Evolutionary conservation across 1,140 invertebrate genomes (phyloP).

Genomic region (Drosophila athabasca): DNA sequence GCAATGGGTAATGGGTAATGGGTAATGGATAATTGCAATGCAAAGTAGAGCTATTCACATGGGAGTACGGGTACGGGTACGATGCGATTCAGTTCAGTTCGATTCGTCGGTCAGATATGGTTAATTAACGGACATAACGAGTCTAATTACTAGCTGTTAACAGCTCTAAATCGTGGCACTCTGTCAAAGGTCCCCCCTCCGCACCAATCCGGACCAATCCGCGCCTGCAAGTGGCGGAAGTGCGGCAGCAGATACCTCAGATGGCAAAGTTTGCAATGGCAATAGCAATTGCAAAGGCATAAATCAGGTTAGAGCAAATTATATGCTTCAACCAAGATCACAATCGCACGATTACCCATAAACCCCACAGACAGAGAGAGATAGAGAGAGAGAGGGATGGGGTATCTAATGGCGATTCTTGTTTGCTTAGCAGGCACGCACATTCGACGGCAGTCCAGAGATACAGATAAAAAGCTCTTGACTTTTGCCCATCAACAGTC

Average conservation of each 20-base stretch:
- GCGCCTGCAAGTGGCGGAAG: not conserved
- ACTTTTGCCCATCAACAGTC: constrained; percentile 16
- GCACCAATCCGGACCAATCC: not conserved
- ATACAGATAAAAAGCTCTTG: constrained; percentile 23
- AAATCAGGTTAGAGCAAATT: constrained; percentile 50
- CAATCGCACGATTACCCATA: constrained; percentile 55
- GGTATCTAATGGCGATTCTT: constrained; percentile 35
- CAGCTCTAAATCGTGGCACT: constrained; percentile 67
- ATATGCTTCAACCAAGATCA: constrained; percentile 39
- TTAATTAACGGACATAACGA: constrained; percentile 70
- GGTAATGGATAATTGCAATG: constrained; percentile 32
- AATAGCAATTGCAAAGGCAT: constrained; percentile 34
- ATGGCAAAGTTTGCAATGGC: constrained; percentile 38
- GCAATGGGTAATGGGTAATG: constrained; percentile 17
- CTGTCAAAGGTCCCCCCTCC: constrained; percentile 52
- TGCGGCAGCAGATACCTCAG: constrained; percentile 4
- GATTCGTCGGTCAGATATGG: constrained; percentile 53
- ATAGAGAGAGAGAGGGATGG: no score
- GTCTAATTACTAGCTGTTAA: constrained; percentile 79
- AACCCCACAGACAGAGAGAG: not conserved
- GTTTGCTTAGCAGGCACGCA: constrained; percentile 72
- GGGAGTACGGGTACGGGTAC: no score
- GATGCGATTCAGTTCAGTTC: constrained; percentile 3
- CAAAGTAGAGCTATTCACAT: not conserved
- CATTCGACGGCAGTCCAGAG: constrained; percentile 57